A percentile compares a stretch with the other conserved stretches of the same genome.
phyloP scores from a whole-genome alignment of 2,113 vertebrate species.

The Cyprichromis sp. region DNA sequence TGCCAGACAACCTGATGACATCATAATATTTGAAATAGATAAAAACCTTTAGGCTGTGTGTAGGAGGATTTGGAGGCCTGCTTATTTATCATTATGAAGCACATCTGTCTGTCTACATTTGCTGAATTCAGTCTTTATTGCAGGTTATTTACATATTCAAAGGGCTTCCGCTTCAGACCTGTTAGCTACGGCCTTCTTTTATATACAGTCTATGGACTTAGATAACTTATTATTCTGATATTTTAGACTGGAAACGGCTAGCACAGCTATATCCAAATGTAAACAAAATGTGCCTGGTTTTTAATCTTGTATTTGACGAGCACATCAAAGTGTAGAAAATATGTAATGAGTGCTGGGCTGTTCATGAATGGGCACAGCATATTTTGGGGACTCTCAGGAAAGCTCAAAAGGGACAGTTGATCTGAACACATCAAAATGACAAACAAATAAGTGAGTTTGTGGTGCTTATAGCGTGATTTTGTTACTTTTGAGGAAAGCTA shows the following conservation, averaged over 20 bases:
- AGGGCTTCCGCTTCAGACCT: not conserved
- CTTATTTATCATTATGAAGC: not conserved
- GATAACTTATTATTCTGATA: not conserved
- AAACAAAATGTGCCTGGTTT: not conserved
- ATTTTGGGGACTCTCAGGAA: not conserved
- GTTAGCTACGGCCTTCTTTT: not conserved
- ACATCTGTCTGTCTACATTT: not conserved
- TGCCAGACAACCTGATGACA: not conserved
- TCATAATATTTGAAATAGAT: not conserved
- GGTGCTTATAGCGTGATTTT: not conserved
- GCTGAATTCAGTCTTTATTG: not conserved
- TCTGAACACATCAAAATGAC: not conserved
- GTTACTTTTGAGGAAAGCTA: not conserved
- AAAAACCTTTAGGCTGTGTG: not conserved
- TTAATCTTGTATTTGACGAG: not conserved
- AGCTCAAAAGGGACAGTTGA: not conserved
- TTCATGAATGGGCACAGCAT: not conserved
- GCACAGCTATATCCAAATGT: accelerated
- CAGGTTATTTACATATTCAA: not conserved
- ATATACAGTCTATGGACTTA: not conserved
- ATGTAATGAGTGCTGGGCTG: not conserved
- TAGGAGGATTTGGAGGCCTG: not conserved
- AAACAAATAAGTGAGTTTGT: not conserved
- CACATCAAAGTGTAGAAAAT: not conserved
- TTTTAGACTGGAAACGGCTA: accelerated